phyloP scores from a whole-genome alignment of 2,797 vertebrate genomes.

The Phrynocephalus guinanensis region DNA sequence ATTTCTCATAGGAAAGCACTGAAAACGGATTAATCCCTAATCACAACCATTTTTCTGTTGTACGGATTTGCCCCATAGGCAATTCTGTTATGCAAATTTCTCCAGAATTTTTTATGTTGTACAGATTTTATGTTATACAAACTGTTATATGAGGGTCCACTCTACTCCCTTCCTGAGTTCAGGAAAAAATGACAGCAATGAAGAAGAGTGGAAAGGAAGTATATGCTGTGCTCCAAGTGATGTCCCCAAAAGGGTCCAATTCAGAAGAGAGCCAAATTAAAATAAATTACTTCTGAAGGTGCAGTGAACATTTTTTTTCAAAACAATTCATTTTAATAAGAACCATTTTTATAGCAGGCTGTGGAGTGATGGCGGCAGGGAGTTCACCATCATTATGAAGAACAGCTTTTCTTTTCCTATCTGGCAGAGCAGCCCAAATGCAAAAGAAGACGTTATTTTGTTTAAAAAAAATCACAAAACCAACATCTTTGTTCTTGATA shows the following conservation, averaged over 20 bases:
- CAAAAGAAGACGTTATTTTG: slow-evolving; percentile 17
- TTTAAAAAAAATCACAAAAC: not conserved
- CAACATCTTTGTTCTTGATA: slow-evolving; percentile 17
- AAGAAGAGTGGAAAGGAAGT: not conserved
- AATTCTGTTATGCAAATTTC: too few relatives aligned
- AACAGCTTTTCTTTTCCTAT: slow-evolving; percentile 20
- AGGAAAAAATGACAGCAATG: not conserved
- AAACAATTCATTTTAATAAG: slow-evolving; percentile 20
- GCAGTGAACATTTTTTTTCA: not conserved
- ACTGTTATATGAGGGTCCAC: too few relatives aligned
- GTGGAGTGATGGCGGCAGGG: not conserved
- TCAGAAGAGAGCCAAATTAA: slow-evolving; percentile 8
- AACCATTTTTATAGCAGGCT: not conserved
- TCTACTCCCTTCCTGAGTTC: not conserved
- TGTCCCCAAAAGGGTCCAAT: not conserved
- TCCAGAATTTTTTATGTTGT: too few relatives aligned
- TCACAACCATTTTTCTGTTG: too few relatives aligned
- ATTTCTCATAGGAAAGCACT: too few relatives aligned
- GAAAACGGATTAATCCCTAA: too few relatives aligned
- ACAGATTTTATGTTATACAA: too few relatives aligned
- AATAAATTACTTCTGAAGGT: slow-evolving; percentile 5
- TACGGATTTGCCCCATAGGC: too few relatives aligned
- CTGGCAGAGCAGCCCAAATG: slow-evolving; percentile 9
- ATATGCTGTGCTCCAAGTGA: not conserved
- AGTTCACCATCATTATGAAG: not conserved